Evolutionary conservation across 2,797 vertebrate genomes (phyloP), one percentile per base, ranked within the genome.

Genomic region (Hylomyscus alleni): DNA sequence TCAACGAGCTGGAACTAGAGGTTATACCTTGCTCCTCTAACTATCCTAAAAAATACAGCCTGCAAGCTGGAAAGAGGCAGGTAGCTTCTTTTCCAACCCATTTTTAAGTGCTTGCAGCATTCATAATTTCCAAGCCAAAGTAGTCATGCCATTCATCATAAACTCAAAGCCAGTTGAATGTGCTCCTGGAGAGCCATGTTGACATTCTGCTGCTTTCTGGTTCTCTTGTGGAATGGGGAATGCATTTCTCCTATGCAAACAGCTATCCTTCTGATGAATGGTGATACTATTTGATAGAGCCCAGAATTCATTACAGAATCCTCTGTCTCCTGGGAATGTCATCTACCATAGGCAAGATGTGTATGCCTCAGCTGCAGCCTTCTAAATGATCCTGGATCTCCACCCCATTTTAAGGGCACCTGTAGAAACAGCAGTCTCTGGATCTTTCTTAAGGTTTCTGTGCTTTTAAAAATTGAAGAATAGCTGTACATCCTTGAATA

Each of bases 51-150:
- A 94, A 96, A 88, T 4, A 19, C 29, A 76, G 78, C 72, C 15
- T 60, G 7, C 88, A 75, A 84, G 4, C 72, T 93, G 31, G n/a
- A 56, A 94, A 88, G 50, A 93, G 29, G 19, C 7, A 47, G 8
- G 3, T 22, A 44, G 26, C 83, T 29, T 72, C 84, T 95, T 95
- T 96, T 77, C 26, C 80, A 84, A 44, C 81, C 80, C 73, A 83
- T 98, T 98, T 96, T 91, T 82, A 95, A 84, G 90, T 87, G 44
- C 89, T 93, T 91, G 76, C 82, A 94, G 95, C 80, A 94, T 26
- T 78, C 80, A 93, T 98, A 96, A 83, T 98, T 96, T 95, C 95
- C 97, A 97, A 97, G 91, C 97, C 93, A 31, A 90, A 92, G 78
- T 76, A 96, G 94, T 87, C 76, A 97, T 62, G 14, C 95, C 91